Base-by-base conservation (phyloP, 2,888 invertebrate species). In the Siphlonurus alternatus region DNA sequence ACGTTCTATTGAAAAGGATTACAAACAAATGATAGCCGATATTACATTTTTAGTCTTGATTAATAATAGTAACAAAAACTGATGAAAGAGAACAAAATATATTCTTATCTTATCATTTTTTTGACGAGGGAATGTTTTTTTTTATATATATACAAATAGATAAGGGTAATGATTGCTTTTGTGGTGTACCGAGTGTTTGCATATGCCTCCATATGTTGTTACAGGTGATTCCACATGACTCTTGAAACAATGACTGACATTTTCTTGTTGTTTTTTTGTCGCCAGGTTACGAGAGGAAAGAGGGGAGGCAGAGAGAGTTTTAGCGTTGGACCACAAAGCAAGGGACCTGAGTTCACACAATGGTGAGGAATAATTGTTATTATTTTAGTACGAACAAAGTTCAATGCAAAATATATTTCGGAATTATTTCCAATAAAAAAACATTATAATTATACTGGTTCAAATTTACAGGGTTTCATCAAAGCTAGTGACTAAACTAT, bases 281-380 rank as follows among this genome's bases (percentile, higher is more conserved):
- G 85, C 65, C 83, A 90, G 91, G 84, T 83, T 92, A 79, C 84
- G 90, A 73, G 92, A 92, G 76, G 91, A 92, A 78, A 80, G 91
- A 76, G 87, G 88, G 66, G 91, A 91, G 74, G 85, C 86, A 70
- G 91, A 92, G 74, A 83, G 89, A 76, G 86, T 86, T 70, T 80
- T 88, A 76, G 87, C 86, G 66, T 81, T 87, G 78, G 91, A 87
- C 74, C 83, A 87, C 75, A 91, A 92, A 80, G 87, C 88, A 68
- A 83, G 90, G 75, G 91, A 91, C 76, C 80, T 86, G 73, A 90
- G 89, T 76, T 90, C 91, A 73, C 87, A 89, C 80, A 90, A 91
- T 79, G 89, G 91, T 91, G 79, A 84, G 80, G 75, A 66, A 64
- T 23, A 20, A 23, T 51, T 51, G 10, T 51, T 51, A 51, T 51